Conservation (phyloP, 2,888 invertebrate genomes). For the Drosophila villosipedis region DNA sequence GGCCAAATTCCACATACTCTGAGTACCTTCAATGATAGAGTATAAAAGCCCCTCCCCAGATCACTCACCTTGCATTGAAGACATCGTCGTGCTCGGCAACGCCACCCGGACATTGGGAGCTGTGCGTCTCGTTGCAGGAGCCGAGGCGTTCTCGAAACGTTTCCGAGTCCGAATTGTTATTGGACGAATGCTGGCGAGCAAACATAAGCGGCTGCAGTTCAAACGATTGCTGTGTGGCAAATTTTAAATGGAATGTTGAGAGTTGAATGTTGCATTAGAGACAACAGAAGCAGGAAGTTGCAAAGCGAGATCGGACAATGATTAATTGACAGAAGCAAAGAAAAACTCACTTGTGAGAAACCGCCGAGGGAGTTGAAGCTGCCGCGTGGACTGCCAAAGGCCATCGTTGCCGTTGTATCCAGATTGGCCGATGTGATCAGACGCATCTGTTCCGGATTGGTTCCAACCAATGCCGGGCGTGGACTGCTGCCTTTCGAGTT, state of each 20-base stretch:
- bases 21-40: neutral
- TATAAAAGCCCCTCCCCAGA: slow-evolving; percentile 11
- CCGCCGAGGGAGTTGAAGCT: slow-evolving; percentile 84
- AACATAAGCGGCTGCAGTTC: slow-evolving; percentile 82
- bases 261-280: slow-evolving; percentile 6
- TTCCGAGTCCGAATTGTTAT: slow-evolving; percentile 76
- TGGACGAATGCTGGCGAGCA: slow-evolving; percentile 79
- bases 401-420: slow-evolving; percentile 83
- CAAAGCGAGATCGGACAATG: slow-evolving; percentile 61
- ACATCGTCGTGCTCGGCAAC: slow-evolving; percentile 83
- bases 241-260: slow-evolving; percentile 23
- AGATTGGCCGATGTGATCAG: slow-evolving; percentile 84
- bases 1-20: no score
- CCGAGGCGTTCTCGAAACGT: slow-evolving; percentile 84
- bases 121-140: slow-evolving; percentile 84
- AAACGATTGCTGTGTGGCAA: slow-evolving; percentile 74
- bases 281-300: slow-evolving; percentile 71
- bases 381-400: slow-evolving; percentile 84
- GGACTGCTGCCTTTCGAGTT: slow-evolving; percentile 84
- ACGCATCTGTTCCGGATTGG: slow-evolving; percentile 81
- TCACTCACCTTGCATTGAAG: slow-evolving; percentile 83
- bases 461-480: slow-evolving; percentile 59
- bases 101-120: slow-evolving; percentile 66
- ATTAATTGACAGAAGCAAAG: slow-evolving; percentile 58
- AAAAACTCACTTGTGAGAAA: slow-evolving; percentile 80